Evolutionary conservation across 2,113 vertebrate species (phyloP), one percentile per base, ranked within the genome.

Genomic region (Ceyx margarethae): DNA sequence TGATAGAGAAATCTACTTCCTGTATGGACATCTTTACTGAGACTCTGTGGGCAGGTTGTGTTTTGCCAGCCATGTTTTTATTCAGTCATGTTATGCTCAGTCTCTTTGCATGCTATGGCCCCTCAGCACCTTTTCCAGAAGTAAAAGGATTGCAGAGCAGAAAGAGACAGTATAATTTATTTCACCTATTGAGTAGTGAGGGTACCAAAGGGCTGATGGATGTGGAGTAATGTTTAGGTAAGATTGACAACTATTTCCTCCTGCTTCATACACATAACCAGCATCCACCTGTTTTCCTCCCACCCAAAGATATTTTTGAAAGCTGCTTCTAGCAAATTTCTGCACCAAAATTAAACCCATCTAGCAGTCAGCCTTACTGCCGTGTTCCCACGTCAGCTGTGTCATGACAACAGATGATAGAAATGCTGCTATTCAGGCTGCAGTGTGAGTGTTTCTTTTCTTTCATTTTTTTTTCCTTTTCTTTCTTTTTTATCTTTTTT

Each of bases 371-470:
- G 95, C 95, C 95, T 96, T 80, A 29, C 91, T 97, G 96, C 92
- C 33, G 85, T 97, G 97, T 95, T 97, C 95, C 95, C 92, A 91
- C 97, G 97, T 98, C 97, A 98, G 93, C 96, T 96, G 94, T 96
- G 96, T 97, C 98, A 98, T 98, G 97, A 97, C 96, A 97, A 97
- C 97, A 91, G 85, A 96, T 96, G 97, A 98, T 87, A 96, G 96
- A 97, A 98, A 96, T 66, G 95, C 94, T 92, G 93, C 89, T 97
- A 96, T 97, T 97, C 96, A 95, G 96, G 91, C 94, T 96, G 96
- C 94, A 92, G 37, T 51, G 17, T n/a, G n/a, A n/a, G n/a, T 85
- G 85, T 86, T 93, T 90, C 82, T 74, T 90, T 94, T 82, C 22
- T 67, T 87, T 85, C 77, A 13, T 4, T 18, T 15, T 37, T 33